Evolutionary conservation across 2,113 vertebrate genomes (phyloP), one percentile per base, ranked within the genome.

Genomic region (Poeciliopsis retropinna): DNA sequence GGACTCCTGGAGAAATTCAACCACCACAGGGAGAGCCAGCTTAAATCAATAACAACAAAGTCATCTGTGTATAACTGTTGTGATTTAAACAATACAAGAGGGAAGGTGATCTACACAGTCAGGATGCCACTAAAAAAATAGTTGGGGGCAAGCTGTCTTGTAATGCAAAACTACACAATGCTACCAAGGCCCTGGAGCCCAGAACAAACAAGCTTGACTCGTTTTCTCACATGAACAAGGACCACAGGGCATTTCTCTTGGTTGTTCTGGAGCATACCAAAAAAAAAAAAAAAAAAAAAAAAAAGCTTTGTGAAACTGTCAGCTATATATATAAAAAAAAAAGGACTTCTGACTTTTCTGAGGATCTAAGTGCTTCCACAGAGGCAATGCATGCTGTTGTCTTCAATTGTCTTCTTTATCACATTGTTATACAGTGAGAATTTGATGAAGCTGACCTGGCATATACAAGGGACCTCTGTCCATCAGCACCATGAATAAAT

Each of bases 401-500:
- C 68, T 88, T 73, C 79, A 71, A 87, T 85, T 88, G 84, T 84
- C 77, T 68, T 82, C 76, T 80, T 87, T 70, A 81, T 91, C 73
- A 84, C 77, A 87, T 88, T 82, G 86, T 85, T 82, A 79, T 70
- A 81, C 69, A 70, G 63, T 83, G 66, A 85, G 78, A 73, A 87
- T 75, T 73, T 88, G 80, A 89, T 89, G 76, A 88, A 78, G 79
- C 69, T 91, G 81, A 77, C 87, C 88, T 84, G 68, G 87, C 84
- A 82, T 44, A 85, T 64, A 82, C 74, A 89, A 86, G 76, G 78
- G 84, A 81, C 86, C 86, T 81, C 62, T 81, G 76, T 82, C 73
- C 75, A 82, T 34, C 66, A 68, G 64, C 64, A 67, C 61, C 30
- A 72, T 79, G 70, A 64, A 83, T 82, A 76, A 64, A 83, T 82